Evolutionary conservation across 2,797 vertebrate species (phyloP), one percentile per base, ranked within the genome.

Genomic region (Chiroxiphia lanceolata): DNA sequence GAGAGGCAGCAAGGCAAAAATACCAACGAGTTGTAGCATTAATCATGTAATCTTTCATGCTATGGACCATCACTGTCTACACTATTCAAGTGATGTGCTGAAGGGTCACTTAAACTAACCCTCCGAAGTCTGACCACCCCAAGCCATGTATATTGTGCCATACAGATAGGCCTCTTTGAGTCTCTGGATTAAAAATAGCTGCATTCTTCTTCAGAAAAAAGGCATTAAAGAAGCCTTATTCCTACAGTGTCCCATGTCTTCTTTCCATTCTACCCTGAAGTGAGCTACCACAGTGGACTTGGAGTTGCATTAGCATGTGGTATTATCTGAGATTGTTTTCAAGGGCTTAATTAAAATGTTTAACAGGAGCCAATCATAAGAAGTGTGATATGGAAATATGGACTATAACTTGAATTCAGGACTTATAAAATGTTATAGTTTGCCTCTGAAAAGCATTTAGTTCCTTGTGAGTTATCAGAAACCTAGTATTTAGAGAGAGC

Each of bases 91-190:
- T 33, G 69, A 10, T 31, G 47, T 26, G 36, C 40, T 40, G 16
- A 71, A 50, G 33, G 25, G 12, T 33, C 44, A 19, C 51, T 74
- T 51, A 27, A 45, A 31, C 9, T 3, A 61, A 14, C 25, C 44
- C 50, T 84, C 36, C 54, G 40, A 76, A 70, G 25, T n/a, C 59
- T 82, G 71, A 36, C 13, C 31, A 34, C 8, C 8, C 11, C 15
- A 47, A 68, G 16, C 13, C 27, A 33, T 1, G 0, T 6, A 7
- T 11, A n/a, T 59, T 18, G 13, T 50, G 25, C 33, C 1, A 1
- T 4, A 5, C 6, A 38, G 44, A 31, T 2, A 22, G 15, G 5
- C 1, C 27, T 10, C 13, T 72, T 74, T 23, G 12, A 85, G 14
- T 21, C 29, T 13, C 47, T 72, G 47, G 13, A 8, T 33, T 82